Conservation (phyloP, 2,888 invertebrate species). For the Theodoxus fluviatilis region DNA sequence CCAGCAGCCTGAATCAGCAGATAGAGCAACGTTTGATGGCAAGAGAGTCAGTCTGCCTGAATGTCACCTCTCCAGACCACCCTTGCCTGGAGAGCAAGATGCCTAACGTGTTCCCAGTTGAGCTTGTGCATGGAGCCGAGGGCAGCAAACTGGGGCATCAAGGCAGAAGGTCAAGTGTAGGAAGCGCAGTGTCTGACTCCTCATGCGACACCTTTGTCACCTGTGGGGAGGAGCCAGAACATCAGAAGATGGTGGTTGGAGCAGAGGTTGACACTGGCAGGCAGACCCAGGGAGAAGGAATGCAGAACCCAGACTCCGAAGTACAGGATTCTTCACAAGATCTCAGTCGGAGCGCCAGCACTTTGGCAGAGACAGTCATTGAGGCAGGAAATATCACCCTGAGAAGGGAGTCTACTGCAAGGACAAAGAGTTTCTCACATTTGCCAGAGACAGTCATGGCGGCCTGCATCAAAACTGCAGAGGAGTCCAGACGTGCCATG, state of each 20-base stretch:
- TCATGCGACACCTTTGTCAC: conserved; percentile 42
- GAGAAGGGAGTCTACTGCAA: no score
- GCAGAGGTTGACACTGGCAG: not conserved
- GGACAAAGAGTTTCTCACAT: no score
- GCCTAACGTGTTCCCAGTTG: not conserved
- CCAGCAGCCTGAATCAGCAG: no score
- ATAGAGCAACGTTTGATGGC: no score
- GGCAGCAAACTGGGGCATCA: not conserved
- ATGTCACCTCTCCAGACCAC: conserved; percentile 52
- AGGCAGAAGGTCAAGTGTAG: not conserved
- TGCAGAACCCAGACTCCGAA: not conserved
- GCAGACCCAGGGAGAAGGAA: not conserved
- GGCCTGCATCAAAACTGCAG: no score
- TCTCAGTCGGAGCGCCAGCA: no score
- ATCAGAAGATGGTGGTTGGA: not conserved
- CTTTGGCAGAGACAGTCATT: no score
- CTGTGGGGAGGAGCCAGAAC: conserved; percentile 33
- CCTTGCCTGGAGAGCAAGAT: conserved; percentile 29
- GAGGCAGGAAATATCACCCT: no score
- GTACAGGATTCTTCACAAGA: no score
- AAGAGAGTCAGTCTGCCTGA: conserved; percentile 37
- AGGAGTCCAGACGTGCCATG: no score
- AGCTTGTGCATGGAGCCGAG: not conserved
- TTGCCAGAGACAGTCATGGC: no score
- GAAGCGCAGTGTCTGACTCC: conserved; percentile 22